Evolutionary conservation across 2,797 vertebrate genomes (phyloP).

Genomic region (Epinephelus coioides): DNA sequence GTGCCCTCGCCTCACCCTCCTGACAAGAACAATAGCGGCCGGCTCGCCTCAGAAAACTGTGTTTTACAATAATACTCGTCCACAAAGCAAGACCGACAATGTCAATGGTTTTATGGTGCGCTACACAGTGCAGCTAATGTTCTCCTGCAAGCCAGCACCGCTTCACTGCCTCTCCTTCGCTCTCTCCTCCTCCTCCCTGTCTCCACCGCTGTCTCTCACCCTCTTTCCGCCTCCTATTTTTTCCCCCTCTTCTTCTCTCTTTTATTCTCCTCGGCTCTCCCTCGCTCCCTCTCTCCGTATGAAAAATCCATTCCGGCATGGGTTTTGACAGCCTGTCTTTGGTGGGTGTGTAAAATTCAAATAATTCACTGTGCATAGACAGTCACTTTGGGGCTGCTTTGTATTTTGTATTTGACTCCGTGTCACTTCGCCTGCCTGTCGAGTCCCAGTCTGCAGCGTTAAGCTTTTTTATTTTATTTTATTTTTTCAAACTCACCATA

Average conservation of each 20-base stretch:
- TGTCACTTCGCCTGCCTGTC: conserved; percentile 57
- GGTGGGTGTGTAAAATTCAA: conserved; percentile 72
- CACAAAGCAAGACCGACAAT: conserved; percentile 67
- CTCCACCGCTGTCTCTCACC: conserved; percentile 38
- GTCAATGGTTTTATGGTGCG: conserved; percentile 67
- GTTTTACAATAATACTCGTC: conserved; percentile 73
- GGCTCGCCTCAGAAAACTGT: conserved; percentile 67
- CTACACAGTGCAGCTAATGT: conserved; percentile 72
- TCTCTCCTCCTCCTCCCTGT: conserved; percentile 27
- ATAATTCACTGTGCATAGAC: conserved; percentile 68
- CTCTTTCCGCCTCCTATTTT: conserved; percentile 26
- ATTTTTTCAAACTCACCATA: neutral
- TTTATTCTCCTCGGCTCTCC: conserved; percentile 42
- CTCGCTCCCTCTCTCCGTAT: conserved; percentile 52
- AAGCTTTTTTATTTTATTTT: conserved; percentile 10
- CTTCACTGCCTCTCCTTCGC: conserved; percentile 47
- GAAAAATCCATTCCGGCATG: conserved; percentile 70
- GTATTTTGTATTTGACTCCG: conserved; percentile 56
- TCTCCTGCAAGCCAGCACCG: conserved; percentile 54
- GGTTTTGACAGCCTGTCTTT: conserved; percentile 74
- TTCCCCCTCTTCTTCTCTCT: conserved; percentile 1
- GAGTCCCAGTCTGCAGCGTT: conserved; percentile 43
- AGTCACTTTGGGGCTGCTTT: conserved; percentile 63
- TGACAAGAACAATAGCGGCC: conserved; percentile 70
- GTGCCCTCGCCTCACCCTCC: conserved; percentile 58